Evolutionary conservation across 1,140 invertebrate species (phyloP).

Genomic region (Drosophila kanapiae): DNA sequence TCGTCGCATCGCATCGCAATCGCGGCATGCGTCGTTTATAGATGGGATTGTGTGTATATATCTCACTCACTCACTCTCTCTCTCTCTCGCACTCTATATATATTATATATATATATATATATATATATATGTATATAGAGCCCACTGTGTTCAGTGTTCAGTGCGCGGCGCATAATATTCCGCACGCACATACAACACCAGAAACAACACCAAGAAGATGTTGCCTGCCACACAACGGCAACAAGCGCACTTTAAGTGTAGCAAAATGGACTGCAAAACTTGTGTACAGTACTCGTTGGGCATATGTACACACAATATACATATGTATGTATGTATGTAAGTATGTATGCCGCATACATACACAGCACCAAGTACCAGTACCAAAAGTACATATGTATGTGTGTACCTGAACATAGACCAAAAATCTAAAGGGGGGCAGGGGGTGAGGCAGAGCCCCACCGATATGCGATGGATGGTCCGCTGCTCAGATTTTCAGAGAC

Average conservation of each 20-base stretch:
- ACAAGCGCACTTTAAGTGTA: slow-evolving; percentile 79
- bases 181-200: slow-evolving; percentile 54
- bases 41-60: slow-evolving; percentile 46
- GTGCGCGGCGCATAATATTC: slow-evolving; percentile 62
- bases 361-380: slow-evolving; percentile 1
- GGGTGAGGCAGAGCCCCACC: too few species aligned
- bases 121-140: slow-evolving; percentile 22
- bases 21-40: slow-evolving; percentile 55
- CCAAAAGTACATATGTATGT: slow-evolving; percentile 1
- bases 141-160: slow-evolving; percentile 25
- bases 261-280: slow-evolving; percentile 78
- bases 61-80: slow-evolving; percentile 11
- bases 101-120: slow-evolving; percentile 13
- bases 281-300: slow-evolving; percentile 63
- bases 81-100: slow-evolving; percentile 4
- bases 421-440: slow-evolving; percentile 26
- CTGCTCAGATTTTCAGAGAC: slow-evolving; percentile 19
- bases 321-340: slow-evolving; percentile 24
- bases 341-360: slow-evolving; percentile 19
- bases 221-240: slow-evolving; percentile 42
- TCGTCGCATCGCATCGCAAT: slow-evolving; percentile 51
- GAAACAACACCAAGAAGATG: slow-evolving; percentile 35
- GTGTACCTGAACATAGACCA: slow-evolving; percentile 25
- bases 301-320: slow-evolving; percentile 40
- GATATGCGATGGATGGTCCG: slow-evolving; percentile 11